Conservation (phyloP, 1,140 invertebrate genomes). For the Polypedilum pembai region DNA sequence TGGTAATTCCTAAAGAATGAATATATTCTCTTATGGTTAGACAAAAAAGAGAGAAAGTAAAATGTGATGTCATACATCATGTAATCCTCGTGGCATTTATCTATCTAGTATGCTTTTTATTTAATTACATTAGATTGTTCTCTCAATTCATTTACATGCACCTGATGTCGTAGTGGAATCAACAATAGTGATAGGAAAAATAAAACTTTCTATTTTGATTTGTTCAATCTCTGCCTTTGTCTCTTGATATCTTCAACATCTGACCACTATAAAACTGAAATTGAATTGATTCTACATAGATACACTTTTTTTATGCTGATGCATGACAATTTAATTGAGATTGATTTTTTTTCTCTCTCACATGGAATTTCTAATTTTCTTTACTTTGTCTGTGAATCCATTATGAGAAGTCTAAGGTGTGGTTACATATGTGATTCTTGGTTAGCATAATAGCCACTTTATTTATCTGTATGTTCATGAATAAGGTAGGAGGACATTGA, state of each 20-base stretch:
- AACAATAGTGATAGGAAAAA: too few species aligned
- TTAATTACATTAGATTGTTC: background rate
- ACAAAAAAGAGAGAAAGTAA: background rate
- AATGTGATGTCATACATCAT: conserved; percentile 1
- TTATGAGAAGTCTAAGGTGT: background rate
- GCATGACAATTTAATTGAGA: conserved; percentile 4
- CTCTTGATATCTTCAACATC: background rate
- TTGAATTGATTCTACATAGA: background rate
- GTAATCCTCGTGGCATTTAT: background rate
- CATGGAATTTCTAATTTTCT: background rate
- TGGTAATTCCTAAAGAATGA: background rate
- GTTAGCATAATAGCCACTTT: too few species aligned
- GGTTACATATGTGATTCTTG: background rate
- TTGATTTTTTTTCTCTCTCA: background rate
- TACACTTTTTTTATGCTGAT: background rate
- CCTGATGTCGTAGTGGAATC: background rate
- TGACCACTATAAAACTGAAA: background rate
- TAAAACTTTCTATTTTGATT: too few species aligned
- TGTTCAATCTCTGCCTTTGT: background rate
- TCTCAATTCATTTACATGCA: background rate
- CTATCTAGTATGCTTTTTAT: background rate
- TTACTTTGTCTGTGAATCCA: background rate
- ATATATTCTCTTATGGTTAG: background rate
- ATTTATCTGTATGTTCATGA: background rate
- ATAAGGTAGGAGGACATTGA: background rate